Percentiles rank a stretch among this genome's conserved stretches.
Conservation (phyloP, 2,888 invertebrate species). For the Phlogophora meticulosa region DNA sequence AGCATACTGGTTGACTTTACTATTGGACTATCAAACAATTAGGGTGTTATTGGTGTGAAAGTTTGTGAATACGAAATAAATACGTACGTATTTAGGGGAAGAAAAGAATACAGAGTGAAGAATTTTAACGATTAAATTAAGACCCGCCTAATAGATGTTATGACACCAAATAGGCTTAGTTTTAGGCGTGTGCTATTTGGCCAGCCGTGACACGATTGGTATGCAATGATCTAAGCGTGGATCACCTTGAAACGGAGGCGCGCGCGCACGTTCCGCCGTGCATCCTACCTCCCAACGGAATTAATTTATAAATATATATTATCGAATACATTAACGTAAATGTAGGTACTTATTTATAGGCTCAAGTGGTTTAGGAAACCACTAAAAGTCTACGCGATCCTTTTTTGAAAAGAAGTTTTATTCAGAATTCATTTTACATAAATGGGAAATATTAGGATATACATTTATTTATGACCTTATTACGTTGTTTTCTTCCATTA, state of each 20-base stretch:
- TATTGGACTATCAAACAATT: too few relatives aligned
- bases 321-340: neutral
- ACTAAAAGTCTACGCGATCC: neutral
- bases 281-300: slow-evolving; percentile 41
- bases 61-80: too few relatives aligned
- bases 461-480: too few relatives aligned
- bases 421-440: too few relatives aligned
- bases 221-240: slow-evolving; percentile 74
- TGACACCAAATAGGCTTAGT: slow-evolving; percentile 17
- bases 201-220: slow-evolving; percentile 74
- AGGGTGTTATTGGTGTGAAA: too few relatives aligned
- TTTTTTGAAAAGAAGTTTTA: neutral
- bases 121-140: too few relatives aligned
- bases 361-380: neutral
- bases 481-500: too few relatives aligned
- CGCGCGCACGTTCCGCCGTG: slow-evolving; percentile 69
- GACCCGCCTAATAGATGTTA: neutral
- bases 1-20: too few relatives aligned
- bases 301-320: slow-evolving; percentile 5
- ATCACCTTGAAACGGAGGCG: slow-evolving; percentile 78
- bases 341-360: neutral
- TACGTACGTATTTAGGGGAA: too few relatives aligned
- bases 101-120: too few relatives aligned
- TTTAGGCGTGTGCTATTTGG: slow-evolving; percentile 51
- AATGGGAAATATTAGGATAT: too few relatives aligned